Percentiles rank a stretch among this genome's conserved stretches.
Evolutionary conservation across 2,888 invertebrate genomes (phyloP).

Genomic region (Polyommatus iphigenia): DNA sequence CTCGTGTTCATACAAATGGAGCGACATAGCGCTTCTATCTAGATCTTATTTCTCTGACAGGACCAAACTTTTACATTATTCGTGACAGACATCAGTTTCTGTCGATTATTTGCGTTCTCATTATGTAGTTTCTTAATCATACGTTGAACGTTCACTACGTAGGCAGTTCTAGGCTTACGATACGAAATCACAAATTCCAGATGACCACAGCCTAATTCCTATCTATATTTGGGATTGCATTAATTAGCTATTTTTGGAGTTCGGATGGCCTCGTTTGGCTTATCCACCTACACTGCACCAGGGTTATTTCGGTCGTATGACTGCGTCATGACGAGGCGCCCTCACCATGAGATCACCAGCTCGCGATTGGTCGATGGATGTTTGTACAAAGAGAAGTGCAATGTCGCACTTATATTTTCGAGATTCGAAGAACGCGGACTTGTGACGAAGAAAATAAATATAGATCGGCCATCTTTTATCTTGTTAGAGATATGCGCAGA

Average conservation of each 20-base stretch:
- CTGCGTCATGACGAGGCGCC: conserved; percentile 64
- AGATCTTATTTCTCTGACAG: too few relatives aligned
- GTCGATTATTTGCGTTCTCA: too few relatives aligned
- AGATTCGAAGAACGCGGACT: conserved; percentile 11
- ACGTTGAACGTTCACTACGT: too few relatives aligned
- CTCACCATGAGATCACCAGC: conserved; percentile 72
- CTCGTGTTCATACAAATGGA: too few relatives aligned
- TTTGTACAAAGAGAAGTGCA: conserved; percentile 37
- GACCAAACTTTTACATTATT: too few relatives aligned
- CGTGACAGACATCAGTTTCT: too few relatives aligned
- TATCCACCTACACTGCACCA: conserved; percentile 54
- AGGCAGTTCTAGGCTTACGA: not conserved
- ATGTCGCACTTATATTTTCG: conserved; percentile 16
- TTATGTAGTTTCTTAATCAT: too few relatives aligned
- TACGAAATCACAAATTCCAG: not conserved
- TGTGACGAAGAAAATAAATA: not conserved
- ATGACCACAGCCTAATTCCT: not conserved
- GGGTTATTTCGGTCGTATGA: conserved; percentile 70
- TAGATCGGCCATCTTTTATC: not conserved
- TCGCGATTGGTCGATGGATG: conserved; percentile 51
- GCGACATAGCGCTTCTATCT: too few relatives aligned
- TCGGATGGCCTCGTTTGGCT: conserved; percentile 43
- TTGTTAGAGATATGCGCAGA: not conserved
- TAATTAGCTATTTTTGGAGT: conserved; percentile 16
- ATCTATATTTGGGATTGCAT: conserved; percentile 12